Conservation (phyloP, 2,797 vertebrate species). For the Oreortyx pictus region DNA sequence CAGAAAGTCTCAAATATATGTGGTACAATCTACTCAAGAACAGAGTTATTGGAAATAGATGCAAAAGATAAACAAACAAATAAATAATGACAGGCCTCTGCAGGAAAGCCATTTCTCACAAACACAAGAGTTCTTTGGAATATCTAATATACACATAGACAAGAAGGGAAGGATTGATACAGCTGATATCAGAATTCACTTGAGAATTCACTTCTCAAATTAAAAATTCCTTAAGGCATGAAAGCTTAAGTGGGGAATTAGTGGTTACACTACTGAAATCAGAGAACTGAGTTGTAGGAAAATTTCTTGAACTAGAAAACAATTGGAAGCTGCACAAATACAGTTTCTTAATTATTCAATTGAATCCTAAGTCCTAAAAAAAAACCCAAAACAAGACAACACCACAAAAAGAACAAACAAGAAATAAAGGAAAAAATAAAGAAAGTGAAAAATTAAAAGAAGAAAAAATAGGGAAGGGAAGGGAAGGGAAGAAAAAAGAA, state of each 20-base stretch:
- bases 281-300: background rate
- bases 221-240: background rate
- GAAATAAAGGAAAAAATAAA: no score
- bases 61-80: background rate
- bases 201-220: background rate
- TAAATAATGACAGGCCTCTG: background rate
- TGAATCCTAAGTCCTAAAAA: background rate
- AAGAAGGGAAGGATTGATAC: background rate
- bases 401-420: background rate
- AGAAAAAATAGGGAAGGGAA: no score
- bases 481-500: no score
- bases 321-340: background rate
- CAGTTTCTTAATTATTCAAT: background rate
- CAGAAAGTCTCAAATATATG: background rate
- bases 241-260: background rate
- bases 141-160: background rate
- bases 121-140: background rate
- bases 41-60: background rate
- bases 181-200: background rate
- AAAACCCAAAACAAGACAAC: background rate
- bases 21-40: background rate
- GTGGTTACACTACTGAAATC: background rate
- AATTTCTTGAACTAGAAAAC: background rate
- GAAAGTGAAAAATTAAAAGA: no score
- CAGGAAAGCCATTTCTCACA: background rate